Base-by-base conservation (phyloP, 53 echinoderm and acorn worm species). In the Echinometra lucunter region DNA sequence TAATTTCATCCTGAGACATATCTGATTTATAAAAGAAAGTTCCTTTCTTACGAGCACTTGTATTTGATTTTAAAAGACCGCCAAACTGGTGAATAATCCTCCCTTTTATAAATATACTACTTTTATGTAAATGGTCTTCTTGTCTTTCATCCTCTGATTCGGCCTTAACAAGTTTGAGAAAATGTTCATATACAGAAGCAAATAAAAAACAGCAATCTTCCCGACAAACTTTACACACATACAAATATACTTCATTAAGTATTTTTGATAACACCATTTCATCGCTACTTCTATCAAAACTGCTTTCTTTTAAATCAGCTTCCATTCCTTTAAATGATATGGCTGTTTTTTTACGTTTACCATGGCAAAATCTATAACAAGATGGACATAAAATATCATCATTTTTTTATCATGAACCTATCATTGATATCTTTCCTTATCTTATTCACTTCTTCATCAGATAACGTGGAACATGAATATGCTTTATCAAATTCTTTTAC, bases 341-440 rank as follows among this genome's bases (percentile, higher is more conserved):
- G 4, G 91, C 44, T 60, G 91, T 66, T 38, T 37, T 91, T 37
- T 66, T 66, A 7, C 91, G 37, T 66, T 66, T 10, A 66, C 66
- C 91, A 91, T 37, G n/a, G n/a, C n/a, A n/a, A n/a, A n/a, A 91
- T 91, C 91, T 91, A 66, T 91, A 67, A 66, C 91, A 91, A 1
- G 91, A 91, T 8, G 91, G 44, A 66, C 91, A 91, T 66, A 91
- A 37, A 1, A 91, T 67, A 40, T 7, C 17, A 91, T 91, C 44
- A 66, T 91, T 42, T 91, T n/a, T 91, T 40, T 66, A 91, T 66
- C 38, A 40, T 37, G 66, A 91, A 91, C 8, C 66, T 67, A 17
- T 91, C 91, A 91, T 91, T 91, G 2, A 45, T n/a, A n/a, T n/a
- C 91, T 91, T 38, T 66, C 66, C 27, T 60, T 2, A 91, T 42